A percentile compares a stretch with the other conserved stretches of the same genome.
These are phyloP conservation scores for Ceratoteleas bidentatus DNA, from an alignment of 1,140 invertebrate genomes.

Conservation along the genomic window DNA sequence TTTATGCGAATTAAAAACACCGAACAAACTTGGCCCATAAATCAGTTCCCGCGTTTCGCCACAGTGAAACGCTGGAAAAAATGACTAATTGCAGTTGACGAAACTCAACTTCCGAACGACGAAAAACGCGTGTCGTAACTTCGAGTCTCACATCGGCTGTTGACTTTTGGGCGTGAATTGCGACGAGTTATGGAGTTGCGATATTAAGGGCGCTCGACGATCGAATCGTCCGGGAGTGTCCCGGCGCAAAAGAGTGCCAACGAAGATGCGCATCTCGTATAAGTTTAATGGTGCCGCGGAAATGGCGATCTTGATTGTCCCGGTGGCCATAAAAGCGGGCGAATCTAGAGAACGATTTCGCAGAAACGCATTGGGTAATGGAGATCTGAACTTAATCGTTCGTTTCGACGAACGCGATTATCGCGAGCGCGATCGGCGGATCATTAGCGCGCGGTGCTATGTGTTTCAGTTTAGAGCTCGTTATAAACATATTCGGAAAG, in stretches of 20 bases:
- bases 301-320: conserved; percentile 11
- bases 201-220: neutral
- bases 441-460: conserved; percentile 15
- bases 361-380: conserved; percentile 13
- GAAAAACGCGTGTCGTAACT: conserved; percentile 29
- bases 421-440: conserved; percentile 18
- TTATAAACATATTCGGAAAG: conserved; percentile 37
- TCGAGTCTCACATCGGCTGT: conserved; percentile 17
- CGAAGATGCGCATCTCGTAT: conserved; percentile 7
- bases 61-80: conserved; percentile 25
- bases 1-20: conserved; percentile 3
- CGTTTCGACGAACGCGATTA: conserved; percentile 12
- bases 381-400: conserved; percentile 23
- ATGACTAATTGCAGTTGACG: conserved; percentile 43
- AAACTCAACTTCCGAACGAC: conserved; percentile 28
- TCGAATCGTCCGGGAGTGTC: too few relatives aligned
- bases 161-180: conserved; percentile 12
- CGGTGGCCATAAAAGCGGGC: conserved; percentile 6
- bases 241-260: neutral
- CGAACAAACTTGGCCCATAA: conserved; percentile 18
- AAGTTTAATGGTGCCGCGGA: conserved; percentile 9
- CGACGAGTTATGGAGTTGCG: conserved; percentile 35
- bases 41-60: conserved; percentile 6
- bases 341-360: conserved; percentile 4
- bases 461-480: conserved; percentile 25